Evolutionary conservation across 2,888 invertebrate species (phyloP).

Genomic region (Dorcus hopei): DNA sequence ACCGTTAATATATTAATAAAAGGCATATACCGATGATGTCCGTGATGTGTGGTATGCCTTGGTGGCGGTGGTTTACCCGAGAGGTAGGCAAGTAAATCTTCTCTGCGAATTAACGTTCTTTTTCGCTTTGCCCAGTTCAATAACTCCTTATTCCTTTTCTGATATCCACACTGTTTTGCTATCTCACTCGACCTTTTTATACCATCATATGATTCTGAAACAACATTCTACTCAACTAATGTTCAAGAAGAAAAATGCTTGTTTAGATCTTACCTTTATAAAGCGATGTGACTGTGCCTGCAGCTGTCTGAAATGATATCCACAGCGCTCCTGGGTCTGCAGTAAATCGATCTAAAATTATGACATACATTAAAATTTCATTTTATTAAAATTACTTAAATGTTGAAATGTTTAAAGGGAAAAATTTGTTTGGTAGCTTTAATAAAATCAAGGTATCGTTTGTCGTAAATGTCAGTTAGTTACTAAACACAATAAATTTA

Average conservation of each 20-base stretch:
- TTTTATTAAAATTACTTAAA: too few species aligned
- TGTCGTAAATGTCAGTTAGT: too few species aligned
- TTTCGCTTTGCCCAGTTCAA: constrained; percentile 75
- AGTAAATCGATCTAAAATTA: constrained; percentile 59
- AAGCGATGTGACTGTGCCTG: constrained; percentile 71
- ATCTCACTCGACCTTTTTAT: constrained; percentile 66
- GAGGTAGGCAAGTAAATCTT: constrained; percentile 73
- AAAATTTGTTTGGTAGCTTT: too few species aligned
- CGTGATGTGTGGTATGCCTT: constrained; percentile 50
- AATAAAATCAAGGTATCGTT: too few species aligned
- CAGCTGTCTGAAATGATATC: constrained; percentile 78
- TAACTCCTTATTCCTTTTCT: constrained; percentile 70
- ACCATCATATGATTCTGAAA: constrained; percentile 69
- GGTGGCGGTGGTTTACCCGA: constrained; percentile 68
- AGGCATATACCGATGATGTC: constrained; percentile 43
- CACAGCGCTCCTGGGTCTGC: constrained; percentile 63
- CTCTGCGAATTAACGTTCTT: constrained; percentile 66
- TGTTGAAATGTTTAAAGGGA: too few species aligned
- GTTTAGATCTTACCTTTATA: constrained; percentile 64
- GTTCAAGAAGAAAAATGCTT: background rate
- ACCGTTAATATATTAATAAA: background rate
- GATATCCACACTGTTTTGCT: constrained; percentile 69
- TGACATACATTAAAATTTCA: constrained; percentile 20
- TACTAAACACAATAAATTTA: too few species aligned
- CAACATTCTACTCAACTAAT: constrained; percentile 6